Conservation (phyloP, 2,797 vertebrate species). For the Chrosomus eos region DNA sequence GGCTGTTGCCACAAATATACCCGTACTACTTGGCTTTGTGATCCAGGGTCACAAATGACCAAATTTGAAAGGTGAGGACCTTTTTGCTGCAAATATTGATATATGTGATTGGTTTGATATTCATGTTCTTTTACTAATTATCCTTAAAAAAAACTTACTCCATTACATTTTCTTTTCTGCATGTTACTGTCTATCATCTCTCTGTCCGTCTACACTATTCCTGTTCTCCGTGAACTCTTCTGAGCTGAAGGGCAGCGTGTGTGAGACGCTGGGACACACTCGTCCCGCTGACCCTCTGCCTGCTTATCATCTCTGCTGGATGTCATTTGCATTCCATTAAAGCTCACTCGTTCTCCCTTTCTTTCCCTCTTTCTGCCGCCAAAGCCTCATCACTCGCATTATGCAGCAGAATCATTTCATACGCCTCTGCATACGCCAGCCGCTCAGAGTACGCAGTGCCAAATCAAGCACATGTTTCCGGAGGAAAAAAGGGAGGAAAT, state of each 20-base stretch:
- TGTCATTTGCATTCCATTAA: conserved; percentile 67
- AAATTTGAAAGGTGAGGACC: no score
- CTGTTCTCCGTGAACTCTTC: conserved; percentile 47
- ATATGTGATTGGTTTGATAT: neutral
- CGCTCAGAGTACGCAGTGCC: conserved; percentile 28
- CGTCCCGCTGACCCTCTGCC: conserved; percentile 42
- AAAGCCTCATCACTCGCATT: conserved; percentile 58
- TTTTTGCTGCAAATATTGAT: neutral
- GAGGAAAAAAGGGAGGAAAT: conserved; percentile 44
- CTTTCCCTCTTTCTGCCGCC: conserved; percentile 40
- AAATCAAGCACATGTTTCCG: conserved; percentile 52
- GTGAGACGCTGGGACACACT: conserved; percentile 39
- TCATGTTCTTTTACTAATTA: neutral
- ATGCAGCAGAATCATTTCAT: conserved; percentile 53
- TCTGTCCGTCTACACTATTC: conserved; percentile 2
- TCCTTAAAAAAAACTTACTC: neutral
- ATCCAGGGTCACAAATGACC: no score
- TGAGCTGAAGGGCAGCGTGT: conserved; percentile 53
- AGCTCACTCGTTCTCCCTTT: conserved; percentile 51
- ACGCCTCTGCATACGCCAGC: conserved; percentile 36
- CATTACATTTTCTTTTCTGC: conserved; percentile 16
- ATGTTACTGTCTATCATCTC: conserved; percentile 12
- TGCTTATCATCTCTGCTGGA: conserved; percentile 62
- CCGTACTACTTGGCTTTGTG: no score
- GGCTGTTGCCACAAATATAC: no score